Evolutionary conservation across 2,113 vertebrate species (phyloP).

Genomic region (Hymenochirus boettgeri): DNA sequence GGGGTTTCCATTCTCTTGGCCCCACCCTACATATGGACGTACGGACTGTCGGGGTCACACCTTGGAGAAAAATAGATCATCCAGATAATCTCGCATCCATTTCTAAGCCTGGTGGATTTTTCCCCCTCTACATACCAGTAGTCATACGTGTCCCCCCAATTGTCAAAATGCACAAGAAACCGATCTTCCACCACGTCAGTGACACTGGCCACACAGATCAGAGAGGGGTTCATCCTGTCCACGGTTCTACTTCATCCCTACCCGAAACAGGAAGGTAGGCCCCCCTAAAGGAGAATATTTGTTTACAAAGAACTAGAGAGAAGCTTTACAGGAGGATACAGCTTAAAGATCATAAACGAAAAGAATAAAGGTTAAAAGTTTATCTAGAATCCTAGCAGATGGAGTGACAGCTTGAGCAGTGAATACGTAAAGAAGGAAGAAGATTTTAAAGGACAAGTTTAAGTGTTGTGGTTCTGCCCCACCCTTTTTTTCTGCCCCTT

Average conservation of each 20-base stretch:
- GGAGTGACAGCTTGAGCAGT: too few relatives aligned
- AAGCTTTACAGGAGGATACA: too few relatives aligned
- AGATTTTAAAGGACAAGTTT: too few relatives aligned
- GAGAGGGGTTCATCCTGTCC: slow-evolving; percentile 95
- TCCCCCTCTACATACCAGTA: slow-evolving; percentile 77
- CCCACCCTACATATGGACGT: slow-evolving; percentile 97
- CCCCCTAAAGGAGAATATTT: slow-evolving; percentile 58
- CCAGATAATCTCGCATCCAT: background rate
- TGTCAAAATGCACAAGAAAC: slow-evolving; percentile 97
- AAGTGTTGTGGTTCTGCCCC: too few relatives aligned
- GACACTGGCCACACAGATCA: slow-evolving; percentile 94
- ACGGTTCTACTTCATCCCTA: slow-evolving; percentile 96
- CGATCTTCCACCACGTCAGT: slow-evolving; percentile 85
- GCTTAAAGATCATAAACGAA: too few relatives aligned
- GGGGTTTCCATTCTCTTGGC: slow-evolving; percentile 85
- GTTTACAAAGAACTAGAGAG: too few relatives aligned
- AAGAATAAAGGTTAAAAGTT: too few relatives aligned
- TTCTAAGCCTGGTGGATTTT: background rate
- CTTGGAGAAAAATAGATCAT: slow-evolving; percentile 61
- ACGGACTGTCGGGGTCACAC: slow-evolving; percentile 94
- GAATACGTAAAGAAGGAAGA: too few relatives aligned
- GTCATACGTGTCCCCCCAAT: slow-evolving; percentile 98
- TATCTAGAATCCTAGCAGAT: too few relatives aligned
- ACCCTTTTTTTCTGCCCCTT: too few relatives aligned
- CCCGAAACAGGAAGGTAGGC: slow-evolving; percentile 76